Evolutionary conservation across 2,113 vertebrate genomes (phyloP).

Genomic region (Danio rerio): DNA sequence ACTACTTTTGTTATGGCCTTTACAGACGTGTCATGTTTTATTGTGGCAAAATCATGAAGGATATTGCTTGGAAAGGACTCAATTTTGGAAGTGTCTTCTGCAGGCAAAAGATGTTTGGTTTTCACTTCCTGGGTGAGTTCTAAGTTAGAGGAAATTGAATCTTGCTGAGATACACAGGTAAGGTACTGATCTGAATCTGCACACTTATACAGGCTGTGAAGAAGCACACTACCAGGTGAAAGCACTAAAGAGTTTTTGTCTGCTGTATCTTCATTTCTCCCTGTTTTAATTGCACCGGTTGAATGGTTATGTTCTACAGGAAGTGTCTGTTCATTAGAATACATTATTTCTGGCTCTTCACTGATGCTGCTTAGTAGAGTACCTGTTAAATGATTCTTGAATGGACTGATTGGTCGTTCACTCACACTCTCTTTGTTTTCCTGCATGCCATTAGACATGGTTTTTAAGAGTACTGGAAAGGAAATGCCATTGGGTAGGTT

Average conservation of each 20-base stretch:
- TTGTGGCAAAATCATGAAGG: not conserved
- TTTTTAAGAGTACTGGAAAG: conserved; percentile 48
- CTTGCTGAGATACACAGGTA: conserved; percentile 65
- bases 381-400: not conserved
- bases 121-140: conserved; percentile 15
- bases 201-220: conserved; percentile 56
- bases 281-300: not conserved
- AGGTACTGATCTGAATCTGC: conserved; percentile 68
- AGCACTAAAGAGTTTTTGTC: not conserved
- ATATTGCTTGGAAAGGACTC: conserved; percentile 5
- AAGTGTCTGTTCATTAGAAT: not conserved
- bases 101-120: conserved; percentile 18
- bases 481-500: conserved; percentile 58
- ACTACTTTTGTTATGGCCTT: not conserved
- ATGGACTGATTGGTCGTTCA: conserved; percentile 61
- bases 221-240: conserved; percentile 55
- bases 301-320: not conserved
- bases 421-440: not conserved
- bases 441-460: not conserved
- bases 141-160: conserved; percentile 52
- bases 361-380: not conserved
- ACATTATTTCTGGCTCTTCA: conserved; percentile 1
- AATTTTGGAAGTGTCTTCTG: conserved; percentile 11
- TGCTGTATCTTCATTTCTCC: not conserved
- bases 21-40: not conserved